These are phyloP conservation scores for Leptinotarsa texana DNA, from an alignment of 1,140 invertebrate genomes.

Conservation along the genomic window DNA sequence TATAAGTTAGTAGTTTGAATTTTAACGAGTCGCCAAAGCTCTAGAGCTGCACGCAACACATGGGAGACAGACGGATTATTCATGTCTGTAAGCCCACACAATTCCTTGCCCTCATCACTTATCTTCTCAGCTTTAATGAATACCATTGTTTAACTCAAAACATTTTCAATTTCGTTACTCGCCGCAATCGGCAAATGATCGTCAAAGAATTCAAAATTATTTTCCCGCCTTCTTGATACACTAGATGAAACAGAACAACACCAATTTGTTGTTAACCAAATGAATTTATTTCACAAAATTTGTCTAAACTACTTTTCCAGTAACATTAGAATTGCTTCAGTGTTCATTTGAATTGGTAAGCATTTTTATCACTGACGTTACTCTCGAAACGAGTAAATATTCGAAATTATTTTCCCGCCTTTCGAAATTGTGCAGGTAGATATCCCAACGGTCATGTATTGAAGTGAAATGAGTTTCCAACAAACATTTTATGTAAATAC, in stretches of 20 bases:
- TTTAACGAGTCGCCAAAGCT: neutral
- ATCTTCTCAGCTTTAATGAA: neutral
- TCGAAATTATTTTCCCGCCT: constrained; percentile 1
- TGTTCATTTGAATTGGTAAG: neutral
- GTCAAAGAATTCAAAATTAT: no score
- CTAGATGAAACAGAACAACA: no score
- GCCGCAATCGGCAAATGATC: no score
- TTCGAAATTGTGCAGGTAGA: neutral
- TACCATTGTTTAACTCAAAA: neutral
- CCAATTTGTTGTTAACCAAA: no score
- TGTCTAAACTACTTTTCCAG: no score
- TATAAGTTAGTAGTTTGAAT: constrained; percentile 6
- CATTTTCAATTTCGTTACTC: no score
- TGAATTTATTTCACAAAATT: no score
- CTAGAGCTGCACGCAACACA: neutral
- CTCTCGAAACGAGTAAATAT: neutral
- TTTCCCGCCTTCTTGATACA: no score
- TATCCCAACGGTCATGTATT: neutral
- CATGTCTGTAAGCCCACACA: neutral
- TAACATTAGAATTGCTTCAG: neutral
- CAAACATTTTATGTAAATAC: neutral
- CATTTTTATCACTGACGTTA: neutral
- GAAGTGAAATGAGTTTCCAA: neutral
- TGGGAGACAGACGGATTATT: neutral
- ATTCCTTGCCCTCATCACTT: neutral